Evolutionary conservation across 2,888 invertebrate genomes (phyloP), one percentile per base, ranked within the genome.

Genomic region (Habrosyne pyritoides): DNA sequence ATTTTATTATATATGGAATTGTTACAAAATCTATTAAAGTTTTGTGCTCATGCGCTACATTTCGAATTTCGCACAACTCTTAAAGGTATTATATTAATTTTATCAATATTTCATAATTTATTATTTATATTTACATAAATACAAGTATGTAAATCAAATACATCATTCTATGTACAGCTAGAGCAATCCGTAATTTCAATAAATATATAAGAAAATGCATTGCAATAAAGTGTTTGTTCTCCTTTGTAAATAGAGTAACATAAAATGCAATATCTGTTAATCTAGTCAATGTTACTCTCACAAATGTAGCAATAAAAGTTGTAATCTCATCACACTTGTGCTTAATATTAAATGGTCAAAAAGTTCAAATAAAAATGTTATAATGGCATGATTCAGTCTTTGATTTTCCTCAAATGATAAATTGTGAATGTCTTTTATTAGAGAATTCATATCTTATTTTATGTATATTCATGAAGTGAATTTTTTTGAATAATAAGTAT

Each of bases 341-440:
- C 83, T 84, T 83, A 79, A 70, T 79, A 75, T 77, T 76, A 81
- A 73, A 72, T 75, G 78, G 73, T 77, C 77, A 69, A 81, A 82
- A 77, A 71, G 80, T 79, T 73, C 75, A 75, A 90, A 85, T 89
- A 87, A 86, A 80, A 81, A 18, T 81, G 70, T 77, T 67, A 77
- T 81, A 87, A 89, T 87, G 84, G 84, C 84, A 85, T 87, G 79
- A 82, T 71, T 91, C 91, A 91, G 91, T 91, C 91, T 92, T 91
- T 90, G 61, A 86, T 88, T 91, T 78, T 66, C 66, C 59, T 68
- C 60, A 64, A 67, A 64, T 59, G 57, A 66, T 63, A 57, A 61
- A 53, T 58, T 56, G 59, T 52, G 56, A 59, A 26, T 61, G 52
- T 55, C 56, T 52, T 64, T 50, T 67, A 63, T 66, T 63, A 64